phyloP scores from a whole-genome alignment of 2,888 invertebrate genomes.

The Latrodectus elegans region DNA sequence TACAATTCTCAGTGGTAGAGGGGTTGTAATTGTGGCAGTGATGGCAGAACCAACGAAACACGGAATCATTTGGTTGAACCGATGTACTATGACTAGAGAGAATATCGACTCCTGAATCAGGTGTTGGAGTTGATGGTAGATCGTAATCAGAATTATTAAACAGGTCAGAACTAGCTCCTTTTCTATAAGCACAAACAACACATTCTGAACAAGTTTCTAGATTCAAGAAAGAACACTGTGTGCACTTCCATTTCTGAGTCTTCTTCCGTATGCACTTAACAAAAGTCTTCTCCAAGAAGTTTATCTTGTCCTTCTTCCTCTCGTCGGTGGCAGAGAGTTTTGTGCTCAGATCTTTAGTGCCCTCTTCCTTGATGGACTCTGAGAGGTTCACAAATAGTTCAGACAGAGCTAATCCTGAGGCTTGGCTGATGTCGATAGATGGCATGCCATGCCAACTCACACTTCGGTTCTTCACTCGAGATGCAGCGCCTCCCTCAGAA shows the following conservation, averaged over 20 bases:
- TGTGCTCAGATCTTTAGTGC: constrained; percentile 12
- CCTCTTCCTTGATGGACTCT: constrained; percentile 65
- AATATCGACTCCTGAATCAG: constrained; percentile 64
- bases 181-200: constrained; percentile 64
- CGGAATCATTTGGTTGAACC: constrained; percentile 35
- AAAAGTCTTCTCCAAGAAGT: constrained; percentile 71
- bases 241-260: constrained; percentile 71
- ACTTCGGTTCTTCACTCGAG: constrained; percentile 57
- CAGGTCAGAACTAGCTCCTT: constrained; percentile 33
- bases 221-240: constrained; percentile 68
- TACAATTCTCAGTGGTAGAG: constrained; percentile 55
- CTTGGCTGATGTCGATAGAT: constrained; percentile 48
- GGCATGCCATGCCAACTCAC: constrained; percentile 70
- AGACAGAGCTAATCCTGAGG: constrained; percentile 55
- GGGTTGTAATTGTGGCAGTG: constrained; percentile 67
- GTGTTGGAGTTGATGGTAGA: constrained; percentile 62
- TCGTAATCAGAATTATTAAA: constrained; percentile 48
- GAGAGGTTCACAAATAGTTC: constrained; percentile 62
- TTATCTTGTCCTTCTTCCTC: constrained; percentile 58
- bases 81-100: constrained; percentile 58
- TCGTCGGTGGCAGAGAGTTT: constrained; percentile 49
- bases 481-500: constrained; percentile 25
- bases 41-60: constrained; percentile 67
- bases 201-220: constrained; percentile 71
- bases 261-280: constrained; percentile 71